Percentiles rank a stretch among this genome's conserved stretches.
phyloP scores from a whole-genome alignment of 2,113 vertebrate genomes.

The Sclerurus mexicanus region DNA sequence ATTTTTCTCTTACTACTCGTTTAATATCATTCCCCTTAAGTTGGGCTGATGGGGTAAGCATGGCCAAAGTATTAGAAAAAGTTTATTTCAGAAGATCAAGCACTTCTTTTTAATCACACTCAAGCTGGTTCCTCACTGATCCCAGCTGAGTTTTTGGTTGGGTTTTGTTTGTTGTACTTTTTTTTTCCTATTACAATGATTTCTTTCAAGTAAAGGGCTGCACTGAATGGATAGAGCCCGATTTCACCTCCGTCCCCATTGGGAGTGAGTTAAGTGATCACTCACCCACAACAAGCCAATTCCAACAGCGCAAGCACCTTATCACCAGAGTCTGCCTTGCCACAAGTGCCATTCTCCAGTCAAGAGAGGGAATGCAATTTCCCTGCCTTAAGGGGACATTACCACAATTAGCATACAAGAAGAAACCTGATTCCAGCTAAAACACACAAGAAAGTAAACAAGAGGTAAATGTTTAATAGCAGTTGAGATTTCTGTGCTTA shows the following conservation, averaged over 20 bases:
- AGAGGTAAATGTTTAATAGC: neutral
- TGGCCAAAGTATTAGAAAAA: neutral
- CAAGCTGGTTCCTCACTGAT: neutral
- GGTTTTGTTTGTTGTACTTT: neutral
- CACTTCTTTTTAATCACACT: neutral
- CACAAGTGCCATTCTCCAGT: neutral
- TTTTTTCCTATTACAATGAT: rapidly evolving
- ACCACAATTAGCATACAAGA: neutral
- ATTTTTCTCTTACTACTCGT: neutral
- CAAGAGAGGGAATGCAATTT: neutral
- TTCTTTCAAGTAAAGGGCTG: neutral
- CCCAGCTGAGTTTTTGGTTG: neutral
- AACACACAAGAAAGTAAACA: neutral
- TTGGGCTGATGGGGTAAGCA: neutral
- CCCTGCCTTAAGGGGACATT: neutral
- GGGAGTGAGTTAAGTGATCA: neutral
- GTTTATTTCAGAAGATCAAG: neutral
- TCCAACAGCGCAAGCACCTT: neutral
- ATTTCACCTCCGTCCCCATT: neutral
- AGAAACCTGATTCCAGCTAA: neutral
- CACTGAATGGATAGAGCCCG: neutral
- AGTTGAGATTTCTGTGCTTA: neutral
- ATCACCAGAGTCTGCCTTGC: neutral
- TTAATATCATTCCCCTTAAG: neutral
- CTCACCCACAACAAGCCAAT: neutral